Conservation (phyloP, 1,140 invertebrate species). For the Lordiphosa collinella region DNA sequence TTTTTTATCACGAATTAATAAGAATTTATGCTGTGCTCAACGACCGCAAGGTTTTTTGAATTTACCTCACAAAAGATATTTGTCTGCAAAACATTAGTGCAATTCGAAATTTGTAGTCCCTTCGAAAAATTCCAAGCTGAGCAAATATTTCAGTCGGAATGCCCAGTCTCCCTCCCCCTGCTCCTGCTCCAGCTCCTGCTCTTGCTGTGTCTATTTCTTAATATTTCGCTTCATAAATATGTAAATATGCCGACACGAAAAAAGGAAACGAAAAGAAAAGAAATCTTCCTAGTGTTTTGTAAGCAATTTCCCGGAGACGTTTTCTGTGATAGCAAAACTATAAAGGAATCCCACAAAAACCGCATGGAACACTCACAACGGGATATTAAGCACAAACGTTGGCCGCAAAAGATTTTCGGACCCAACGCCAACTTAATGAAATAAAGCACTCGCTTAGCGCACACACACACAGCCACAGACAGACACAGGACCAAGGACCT, state of each 20-base stretch:
- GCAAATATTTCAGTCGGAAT: neutral
- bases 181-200: neutral
- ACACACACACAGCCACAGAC: slow-evolving; percentile 31
- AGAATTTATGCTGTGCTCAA: slow-evolving; percentile 59
- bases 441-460: slow-evolving; percentile 67
- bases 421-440: slow-evolving; percentile 63
- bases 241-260: slow-evolving; percentile 33
- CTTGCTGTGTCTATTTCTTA: slow-evolving; percentile 46
- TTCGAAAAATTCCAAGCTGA: neutral
- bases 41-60: slow-evolving; percentile 35
- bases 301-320: slow-evolving; percentile 15
- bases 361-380: slow-evolving; percentile 58
- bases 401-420: slow-evolving; percentile 58
- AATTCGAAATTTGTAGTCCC: slow-evolving; percentile 66
- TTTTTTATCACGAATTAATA: slow-evolving; percentile 77
- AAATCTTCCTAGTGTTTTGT: slow-evolving; percentile 15
- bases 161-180: neutral
- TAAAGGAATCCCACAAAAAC: slow-evolving; percentile 59
- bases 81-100: slow-evolving; percentile 73
- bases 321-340: slow-evolving; percentile 44
- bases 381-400: slow-evolving; percentile 73
- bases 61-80: slow-evolving; percentile 55
- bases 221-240: slow-evolving; percentile 66
- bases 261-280: slow-evolving; percentile 7
- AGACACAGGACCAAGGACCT: slow-evolving; percentile 15